phyloP scores from a whole-genome alignment of 2,113 vertebrate genomes.

The Recurvirostra avosetta region DNA sequence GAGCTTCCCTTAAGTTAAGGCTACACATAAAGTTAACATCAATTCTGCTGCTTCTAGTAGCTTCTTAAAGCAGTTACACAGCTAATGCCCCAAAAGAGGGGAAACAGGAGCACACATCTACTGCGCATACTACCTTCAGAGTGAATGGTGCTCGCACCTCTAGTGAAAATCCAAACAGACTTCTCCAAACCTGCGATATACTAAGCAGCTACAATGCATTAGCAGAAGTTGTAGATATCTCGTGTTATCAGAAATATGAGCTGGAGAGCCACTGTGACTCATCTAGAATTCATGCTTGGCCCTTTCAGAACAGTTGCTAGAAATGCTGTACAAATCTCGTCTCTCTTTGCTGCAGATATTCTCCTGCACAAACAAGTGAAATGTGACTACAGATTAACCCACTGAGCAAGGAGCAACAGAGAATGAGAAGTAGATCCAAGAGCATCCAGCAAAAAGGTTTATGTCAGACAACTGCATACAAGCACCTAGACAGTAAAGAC shows the following conservation, averaged over 20 bases:
- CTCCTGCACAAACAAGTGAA: neutral
- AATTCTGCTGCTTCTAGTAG: neutral
- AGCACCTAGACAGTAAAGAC: neutral
- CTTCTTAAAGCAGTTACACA: neutral
- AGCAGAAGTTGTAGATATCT: neutral
- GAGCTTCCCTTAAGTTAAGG: neutral
- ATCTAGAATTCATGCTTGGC: neutral
- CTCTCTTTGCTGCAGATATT: neutral
- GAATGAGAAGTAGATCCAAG: neutral
- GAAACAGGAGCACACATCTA: accelerated
- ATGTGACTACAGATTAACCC: neutral
- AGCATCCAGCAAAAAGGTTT: neutral
- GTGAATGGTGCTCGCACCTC: too few species aligned
- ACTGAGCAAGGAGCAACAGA: neutral
- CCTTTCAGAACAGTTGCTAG: neutral
- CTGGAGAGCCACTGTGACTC: neutral
- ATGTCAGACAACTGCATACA: too few species aligned
- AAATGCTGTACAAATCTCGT: neutral
- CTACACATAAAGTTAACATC: neutral
- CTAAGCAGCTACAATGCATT: neutral
- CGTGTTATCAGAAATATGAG: accelerated
- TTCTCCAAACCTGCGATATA: neutral
- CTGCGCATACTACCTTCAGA: neutral
- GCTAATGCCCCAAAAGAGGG: neutral
- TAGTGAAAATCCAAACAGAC: neutral